Percentiles rank a stretch among this genome's conserved stretches.
phyloP scores from a whole-genome alignment of 2,888 invertebrate species.

The Salticus scenicus region DNA sequence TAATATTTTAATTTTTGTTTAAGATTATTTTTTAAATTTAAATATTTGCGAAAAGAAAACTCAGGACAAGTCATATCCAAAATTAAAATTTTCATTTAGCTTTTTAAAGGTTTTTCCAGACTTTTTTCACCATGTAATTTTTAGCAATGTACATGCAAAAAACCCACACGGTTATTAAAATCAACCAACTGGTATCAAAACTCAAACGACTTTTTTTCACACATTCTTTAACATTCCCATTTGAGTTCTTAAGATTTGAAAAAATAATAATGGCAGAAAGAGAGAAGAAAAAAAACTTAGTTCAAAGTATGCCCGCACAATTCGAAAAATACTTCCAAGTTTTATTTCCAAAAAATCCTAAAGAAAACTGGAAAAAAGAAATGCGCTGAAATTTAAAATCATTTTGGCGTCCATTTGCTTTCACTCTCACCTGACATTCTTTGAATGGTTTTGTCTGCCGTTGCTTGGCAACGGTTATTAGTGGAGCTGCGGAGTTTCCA shows the following conservation, averaged over 20 bases:
- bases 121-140: background rate
- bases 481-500: conserved; percentile 4
- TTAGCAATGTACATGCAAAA: background rate
- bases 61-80: no score
- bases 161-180: background rate
- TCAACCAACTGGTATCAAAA: background rate
- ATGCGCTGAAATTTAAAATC: background rate
- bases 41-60: no score
- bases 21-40: no score
- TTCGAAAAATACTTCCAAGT: conserved; percentile 6
- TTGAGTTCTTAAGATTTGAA: background rate
- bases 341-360: background rate
- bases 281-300: background rate
- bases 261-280: background rate
- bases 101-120: background rate
- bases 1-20: no score
- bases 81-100: no score
- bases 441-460: conserved; percentile 12
- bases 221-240: background rate
- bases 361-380: background rate
- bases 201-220: background rate
- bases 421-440: conserved; percentile 19
- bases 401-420: background rate
- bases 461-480: conserved; percentile 14
- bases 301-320: background rate